phyloP scores from a whole-genome alignment of 2,113 vertebrate species.

The Salvator merianae region DNA sequence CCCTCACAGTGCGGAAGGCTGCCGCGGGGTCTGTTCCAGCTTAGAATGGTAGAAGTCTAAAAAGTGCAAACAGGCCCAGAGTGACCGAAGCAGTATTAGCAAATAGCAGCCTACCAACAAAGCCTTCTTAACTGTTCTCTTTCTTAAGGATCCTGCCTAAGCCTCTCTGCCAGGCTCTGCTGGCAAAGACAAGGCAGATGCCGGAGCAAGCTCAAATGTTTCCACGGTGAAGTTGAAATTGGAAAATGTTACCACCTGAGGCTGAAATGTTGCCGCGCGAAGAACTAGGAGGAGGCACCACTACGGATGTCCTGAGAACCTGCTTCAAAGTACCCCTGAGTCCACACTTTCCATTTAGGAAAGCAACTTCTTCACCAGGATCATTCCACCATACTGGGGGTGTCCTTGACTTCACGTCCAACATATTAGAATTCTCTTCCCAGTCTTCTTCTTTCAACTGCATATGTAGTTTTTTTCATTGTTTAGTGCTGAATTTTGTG shows the following conservation, averaged over 20 bases:
- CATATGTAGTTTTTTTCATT: neutral
- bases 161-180: neutral
- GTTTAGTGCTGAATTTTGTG: neutral
- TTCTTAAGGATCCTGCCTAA: neutral
- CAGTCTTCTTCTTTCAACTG: neutral
- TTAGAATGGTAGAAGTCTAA: no score
- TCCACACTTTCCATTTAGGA: neutral
- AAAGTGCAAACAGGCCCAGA: no score
- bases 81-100: no score
- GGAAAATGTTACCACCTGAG: neutral
- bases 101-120: no score
- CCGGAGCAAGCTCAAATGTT: neutral
- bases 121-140: neutral
- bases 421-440: neutral
- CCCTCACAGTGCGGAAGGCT: no score
- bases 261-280: neutral
- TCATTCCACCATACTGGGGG: neutral
- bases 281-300: neutral
- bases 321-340: neutral
- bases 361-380: neutral
- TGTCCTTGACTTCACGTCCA: neutral
- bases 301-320: neutral
- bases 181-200: conserved; percentile 11
- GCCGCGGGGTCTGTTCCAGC: no score
- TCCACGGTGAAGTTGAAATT: neutral